Evolutionary conservation across 1,140 invertebrate genomes (phyloP), one percentile per base, ranked within the genome.

Genomic region (Aphaenogaster rudis): DNA sequence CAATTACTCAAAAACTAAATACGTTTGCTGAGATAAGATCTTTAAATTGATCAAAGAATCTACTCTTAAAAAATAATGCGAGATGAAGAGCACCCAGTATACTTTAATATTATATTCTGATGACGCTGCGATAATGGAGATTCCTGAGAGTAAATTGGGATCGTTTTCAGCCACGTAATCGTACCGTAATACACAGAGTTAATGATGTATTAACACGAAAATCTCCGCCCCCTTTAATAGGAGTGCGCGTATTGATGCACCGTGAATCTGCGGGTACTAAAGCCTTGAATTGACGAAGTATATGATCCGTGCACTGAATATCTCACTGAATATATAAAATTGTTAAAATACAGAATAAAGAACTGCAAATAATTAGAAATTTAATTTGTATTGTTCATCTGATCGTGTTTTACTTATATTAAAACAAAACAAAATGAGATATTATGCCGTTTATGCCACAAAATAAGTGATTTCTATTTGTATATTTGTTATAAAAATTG

Each of bases 121-220:
- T 81, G 66, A 81, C 39, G 79, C 17, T 69, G 63, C 64, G 36
- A 71, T 71, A 81, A 81, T 71, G n/a, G 66, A 54, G 50, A 71
- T 42, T 81, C 52, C 17, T 81, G 36, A 81, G 39, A 33, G 17
- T 57, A 81, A 81, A 72, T 81, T 81, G 66, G 21, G 64, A 81
- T 81, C 78, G 64, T 72, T 81, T 81, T 48, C 48, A 72, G 50
- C 50, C 42, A 45, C 48, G 78, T 81, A 72, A 81, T 81, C 79
- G 21, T 81, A 72, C 42, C 66, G 79, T 66, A 66, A 79, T 79
- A 79, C 42, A 66, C 28, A 28, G 39, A 57, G 66, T 71, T 81
- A 69, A 72, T 81, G 66, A 81, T 42, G 36, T 45, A 72, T 81
- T 81, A 81, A 81, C 36, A 81, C 21, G 79, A n/a, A 71, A 81